phyloP scores from a whole-genome alignment of 2,888 invertebrate genomes.

The Andricus quercusramuli region DNA sequence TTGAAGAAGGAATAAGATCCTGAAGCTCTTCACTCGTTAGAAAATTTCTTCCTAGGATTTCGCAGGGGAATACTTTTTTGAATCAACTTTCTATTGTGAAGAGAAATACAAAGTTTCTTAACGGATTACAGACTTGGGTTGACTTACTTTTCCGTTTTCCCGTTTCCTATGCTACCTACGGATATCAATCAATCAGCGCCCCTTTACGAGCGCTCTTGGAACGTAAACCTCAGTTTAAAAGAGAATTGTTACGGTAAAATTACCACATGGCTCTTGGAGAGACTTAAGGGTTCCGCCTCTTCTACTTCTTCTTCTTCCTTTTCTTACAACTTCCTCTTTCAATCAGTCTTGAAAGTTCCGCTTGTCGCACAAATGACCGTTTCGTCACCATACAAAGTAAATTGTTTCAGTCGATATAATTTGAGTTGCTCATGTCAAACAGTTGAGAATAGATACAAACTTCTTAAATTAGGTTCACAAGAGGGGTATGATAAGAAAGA shows the following conservation, averaged over 20 bases:
- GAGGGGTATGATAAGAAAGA: no score
- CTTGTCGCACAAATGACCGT: conserved; percentile 15
- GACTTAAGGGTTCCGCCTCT: conserved; percentile 37
- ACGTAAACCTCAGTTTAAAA: conserved; percentile 66
- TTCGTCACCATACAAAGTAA: neutral
- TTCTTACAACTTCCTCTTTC: neutral
- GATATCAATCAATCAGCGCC: conserved; percentile 73
- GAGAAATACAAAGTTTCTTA: conserved; percentile 49
- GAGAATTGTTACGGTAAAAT: conserved; percentile 73
- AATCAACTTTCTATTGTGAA: conserved; percentile 55
- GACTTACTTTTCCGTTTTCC: neutral
- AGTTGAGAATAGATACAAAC: neutral
- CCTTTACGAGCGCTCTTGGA: conserved; percentile 65
- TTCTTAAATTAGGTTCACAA: neutral
- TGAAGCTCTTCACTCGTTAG: neutral
- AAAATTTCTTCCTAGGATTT: neutral
- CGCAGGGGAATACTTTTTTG: conserved; percentile 47
- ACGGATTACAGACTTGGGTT: conserved; percentile 48
- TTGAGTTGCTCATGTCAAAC: neutral
- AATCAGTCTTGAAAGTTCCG: conserved; percentile 19
- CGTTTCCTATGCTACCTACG: neutral
- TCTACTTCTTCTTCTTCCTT: conserved; percentile 14
- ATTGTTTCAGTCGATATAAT: neutral
- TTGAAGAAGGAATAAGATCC: no score
- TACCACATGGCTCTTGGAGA: conserved; percentile 67